Evolutionary conservation across 2,888 invertebrate genomes (phyloP), one percentile per base, ranked within the genome.

Genomic region (Diaprepes abbreviatus): DNA sequence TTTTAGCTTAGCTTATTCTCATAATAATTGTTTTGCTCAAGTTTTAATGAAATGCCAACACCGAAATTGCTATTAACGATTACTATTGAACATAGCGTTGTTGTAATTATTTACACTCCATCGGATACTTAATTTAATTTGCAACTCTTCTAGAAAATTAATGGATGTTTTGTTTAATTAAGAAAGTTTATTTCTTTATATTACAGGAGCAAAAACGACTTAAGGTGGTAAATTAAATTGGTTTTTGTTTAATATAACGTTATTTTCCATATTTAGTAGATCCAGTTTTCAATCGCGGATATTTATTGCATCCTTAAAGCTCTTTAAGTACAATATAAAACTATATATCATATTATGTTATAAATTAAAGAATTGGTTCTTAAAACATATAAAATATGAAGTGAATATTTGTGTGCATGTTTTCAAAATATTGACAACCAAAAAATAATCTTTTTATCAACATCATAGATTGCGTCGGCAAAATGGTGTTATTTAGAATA

Each of bases 11-110:
- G 48, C 14, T 48, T 48, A 48, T 21, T 21, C 14, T 28, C 24
- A 14, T 12, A 28, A 48, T 48, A 48, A 48, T 19, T 55, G 12
- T 55, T 55, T 55, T 6, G n/a, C 36, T 36, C 12, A 38, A 55
- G 55, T 55, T 55, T 55, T 55, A 55, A 55, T 55, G 35, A 55
- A 55, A 55, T 36, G 36, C 55, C 55, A 36, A 55, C 55, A 55
- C 24, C 48, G 28, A 48, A 48, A 48, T 48, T 48, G 28, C 48
- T 48, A 48, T 48, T 28, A 48, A 48, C 48, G 28, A 48, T 48
- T 48, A 48, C 48, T 21, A 28, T 48, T 48, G 48, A 48, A 48
- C 28, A 48, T 19, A 48, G 12, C 12, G 28, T 28, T 48, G 2
- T 48, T 28, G 48, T 48, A 48, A 48, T 48, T 48, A 48, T 48